Evolutionary conservation across 2,888 invertebrate species (phyloP), one percentile per base, ranked within the genome.

Genomic region (Caradrina clavipalpis): DNA sequence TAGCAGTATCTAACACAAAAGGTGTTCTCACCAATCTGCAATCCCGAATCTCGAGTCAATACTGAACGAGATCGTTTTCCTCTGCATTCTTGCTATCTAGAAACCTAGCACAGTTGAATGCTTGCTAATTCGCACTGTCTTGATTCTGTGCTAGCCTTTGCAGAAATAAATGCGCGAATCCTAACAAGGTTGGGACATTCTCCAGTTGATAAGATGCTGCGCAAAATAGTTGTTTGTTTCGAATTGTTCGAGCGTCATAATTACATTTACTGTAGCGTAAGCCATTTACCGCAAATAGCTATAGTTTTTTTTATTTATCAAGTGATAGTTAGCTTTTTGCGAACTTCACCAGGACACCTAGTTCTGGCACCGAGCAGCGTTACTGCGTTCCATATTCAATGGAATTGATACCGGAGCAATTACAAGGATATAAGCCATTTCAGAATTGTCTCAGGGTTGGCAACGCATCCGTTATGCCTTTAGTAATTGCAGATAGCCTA

Each of bases 141-240:
- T 60, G 55, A 51, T 39, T 72, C 21, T n/a, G 6, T 11, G 73
- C 79, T 73, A 19, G 60, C 62, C 54, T 67, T n/a, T 57, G 79
- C 79, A 68, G 54, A 73, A 78, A 61, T 73, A 60, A 73, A 76
- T 67, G 56, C 63, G 50, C 49, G 31, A 64, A 39, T 60, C 15
- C 26, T 57, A 63, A 73, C 67, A 54, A 50, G 73, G 17, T 73
- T 73, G 21, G 26, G 50, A 67, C 45, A 67, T 53, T 47, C 50
- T 50, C 15, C 15, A 59, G 39, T 49, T 49, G 26, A 22, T 15
- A 56, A 42, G 13, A 22, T 53, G 39, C 19, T 31, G 31, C 8
- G 22, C 17, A 45, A 62, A 63, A 49, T 45, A 45, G 45, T 45
- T 45, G 45, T 15, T 45, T 17, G 45, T 17, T 45, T 17, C 17